Evolutionary conservation across 2,113 vertebrate genomes (phyloP).

Genomic region (Lepus timidus): DNA sequence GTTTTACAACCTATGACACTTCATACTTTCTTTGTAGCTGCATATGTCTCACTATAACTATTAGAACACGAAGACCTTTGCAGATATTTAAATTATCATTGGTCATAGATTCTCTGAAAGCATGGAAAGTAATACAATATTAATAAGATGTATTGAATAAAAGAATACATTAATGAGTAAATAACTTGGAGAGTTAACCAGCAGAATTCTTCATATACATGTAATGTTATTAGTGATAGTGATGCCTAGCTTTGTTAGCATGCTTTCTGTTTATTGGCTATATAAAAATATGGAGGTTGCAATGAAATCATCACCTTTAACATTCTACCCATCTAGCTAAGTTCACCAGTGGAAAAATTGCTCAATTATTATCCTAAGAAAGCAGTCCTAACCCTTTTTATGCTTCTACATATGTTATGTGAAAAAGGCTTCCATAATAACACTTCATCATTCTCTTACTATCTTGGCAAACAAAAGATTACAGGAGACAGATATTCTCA

Average conservation of each 20-base stretch:
- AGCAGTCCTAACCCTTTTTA: neutral
- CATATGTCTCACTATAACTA: neutral
- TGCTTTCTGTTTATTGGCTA: neutral
- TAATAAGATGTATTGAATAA: neutral
- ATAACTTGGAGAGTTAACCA: neutral
- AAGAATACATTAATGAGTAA: neutral
- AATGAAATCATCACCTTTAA: neutral
- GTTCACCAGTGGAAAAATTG: slow-evolving; percentile 18
- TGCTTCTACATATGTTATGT: neutral
- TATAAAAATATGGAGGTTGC: neutral
- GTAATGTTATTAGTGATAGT: neutral
- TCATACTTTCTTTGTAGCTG: neutral
- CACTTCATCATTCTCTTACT: neutral
- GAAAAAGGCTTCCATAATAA: neutral
- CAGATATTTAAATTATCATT: neutral
- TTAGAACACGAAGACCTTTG: neutral
- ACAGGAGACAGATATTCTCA: neutral
- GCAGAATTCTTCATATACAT: neutral
- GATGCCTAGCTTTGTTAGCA: neutral
- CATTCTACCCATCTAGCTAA: neutral
- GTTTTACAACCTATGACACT: neutral
- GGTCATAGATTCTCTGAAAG: neutral
- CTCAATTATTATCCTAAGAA: neutral
- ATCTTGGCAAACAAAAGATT: slow-evolving; percentile 31
- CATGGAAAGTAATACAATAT: neutral